phyloP scores from a whole-genome alignment of 2,113 vertebrate genomes.

The Salvelinus sp. region DNA sequence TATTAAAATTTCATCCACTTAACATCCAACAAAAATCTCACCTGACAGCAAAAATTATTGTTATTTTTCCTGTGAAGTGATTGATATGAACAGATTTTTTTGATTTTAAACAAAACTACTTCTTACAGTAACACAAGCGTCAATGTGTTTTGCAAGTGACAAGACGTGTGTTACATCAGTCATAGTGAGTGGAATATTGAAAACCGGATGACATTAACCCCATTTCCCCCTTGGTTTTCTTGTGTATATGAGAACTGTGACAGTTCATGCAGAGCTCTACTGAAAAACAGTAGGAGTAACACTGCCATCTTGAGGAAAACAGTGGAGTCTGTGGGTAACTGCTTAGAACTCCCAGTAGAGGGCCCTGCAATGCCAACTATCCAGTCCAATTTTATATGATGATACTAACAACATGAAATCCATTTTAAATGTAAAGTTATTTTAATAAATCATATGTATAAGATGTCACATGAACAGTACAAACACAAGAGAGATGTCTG shows the following conservation, averaged over 20 bases:
- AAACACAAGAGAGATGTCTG: no score
- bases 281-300: constrained; percentile 36
- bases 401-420: not conserved
- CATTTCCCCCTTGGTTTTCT: not conserved
- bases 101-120: not conserved
- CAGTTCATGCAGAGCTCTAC: not conserved
- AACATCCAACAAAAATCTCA: not conserved
- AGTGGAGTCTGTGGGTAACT: not conserved
- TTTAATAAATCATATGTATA: no score
- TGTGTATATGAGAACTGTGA: not conserved
- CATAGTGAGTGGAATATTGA: not conserved
- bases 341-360: constrained; percentile 30
- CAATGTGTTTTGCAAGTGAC: not conserved
- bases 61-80: not conserved
- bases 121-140: not conserved
- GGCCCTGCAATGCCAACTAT: not conserved
- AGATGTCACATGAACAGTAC: no score
- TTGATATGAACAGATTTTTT: not conserved
- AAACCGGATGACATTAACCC: not conserved
- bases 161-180: not conserved
- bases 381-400: not conserved
- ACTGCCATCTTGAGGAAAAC: constrained; percentile 63
- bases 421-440: no score
- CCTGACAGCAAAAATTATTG: not conserved
- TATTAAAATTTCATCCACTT: not conserved